Conservation (phyloP, 1,140 invertebrate genomes). For the Caenorhabditis briggsae region DNA sequence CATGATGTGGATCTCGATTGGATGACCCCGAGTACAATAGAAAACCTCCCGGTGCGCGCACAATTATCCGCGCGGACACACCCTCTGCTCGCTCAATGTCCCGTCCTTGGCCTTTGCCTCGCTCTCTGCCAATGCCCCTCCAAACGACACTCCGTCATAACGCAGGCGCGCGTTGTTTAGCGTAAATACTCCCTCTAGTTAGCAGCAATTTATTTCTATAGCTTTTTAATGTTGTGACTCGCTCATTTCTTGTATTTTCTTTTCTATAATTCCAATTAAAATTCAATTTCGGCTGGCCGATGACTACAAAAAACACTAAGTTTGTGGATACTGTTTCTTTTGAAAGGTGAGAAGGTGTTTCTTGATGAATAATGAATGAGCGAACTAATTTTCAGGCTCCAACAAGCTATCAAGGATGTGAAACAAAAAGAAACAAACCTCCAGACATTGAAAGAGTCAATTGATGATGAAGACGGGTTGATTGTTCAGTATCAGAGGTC, state of each 20-base stretch:
- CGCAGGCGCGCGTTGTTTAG: background rate
- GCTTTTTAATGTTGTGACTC: background rate
- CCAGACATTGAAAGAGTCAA: slow-evolving; percentile 24
- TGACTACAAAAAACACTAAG: slow-evolving; percentile 1
- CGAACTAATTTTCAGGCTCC: background rate
- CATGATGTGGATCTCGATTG: too few species aligned
- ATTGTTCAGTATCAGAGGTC: slow-evolving; percentile 23
- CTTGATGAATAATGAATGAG: background rate
- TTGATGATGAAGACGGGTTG: slow-evolving; percentile 30
- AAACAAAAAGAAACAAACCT: slow-evolving; percentile 25
- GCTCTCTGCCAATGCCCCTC: background rate
- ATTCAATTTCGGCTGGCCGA: background rate
- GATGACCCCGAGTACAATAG: too few species aligned
- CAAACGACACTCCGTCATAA: slow-evolving; percentile 10
- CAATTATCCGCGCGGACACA: background rate
- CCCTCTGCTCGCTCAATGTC: background rate
- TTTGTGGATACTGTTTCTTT: background rate
- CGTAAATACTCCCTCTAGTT: background rate
- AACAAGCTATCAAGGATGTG: slow-evolving; percentile 17
- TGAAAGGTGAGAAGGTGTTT: background rate
- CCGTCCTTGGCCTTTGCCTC: background rate
- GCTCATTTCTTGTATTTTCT: background rate
- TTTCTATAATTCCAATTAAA: background rate
- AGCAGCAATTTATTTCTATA: background rate
- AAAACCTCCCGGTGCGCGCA: too few species aligned